Evolutionary conservation across 1,140 invertebrate genomes (phyloP).

Genomic region (Trichonephila clavipes): DNA sequence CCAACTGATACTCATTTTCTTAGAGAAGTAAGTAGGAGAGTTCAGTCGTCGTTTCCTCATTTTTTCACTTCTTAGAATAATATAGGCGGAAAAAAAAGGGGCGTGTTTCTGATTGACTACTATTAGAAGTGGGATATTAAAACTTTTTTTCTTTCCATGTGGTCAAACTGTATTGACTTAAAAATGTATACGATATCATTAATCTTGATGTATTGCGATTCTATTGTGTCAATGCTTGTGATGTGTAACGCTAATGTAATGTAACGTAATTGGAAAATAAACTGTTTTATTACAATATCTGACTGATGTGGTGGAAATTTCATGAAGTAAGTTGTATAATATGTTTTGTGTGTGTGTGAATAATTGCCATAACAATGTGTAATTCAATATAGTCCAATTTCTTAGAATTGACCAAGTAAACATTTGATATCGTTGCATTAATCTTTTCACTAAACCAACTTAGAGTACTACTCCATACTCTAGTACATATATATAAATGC

Average conservation of each 20-base stretch:
- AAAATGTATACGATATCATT: slow-evolving; percentile 75
- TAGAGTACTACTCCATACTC: too few relatives aligned
- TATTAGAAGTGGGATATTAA: slow-evolving; percentile 58
- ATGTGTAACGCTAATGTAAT: slow-evolving; percentile 76
- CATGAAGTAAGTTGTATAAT: slow-evolving; percentile 32
- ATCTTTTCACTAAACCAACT: too few relatives aligned
- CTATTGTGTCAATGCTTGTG: slow-evolving; percentile 75
- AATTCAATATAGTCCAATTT: too few relatives aligned
- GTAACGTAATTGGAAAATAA: slow-evolving; percentile 76
- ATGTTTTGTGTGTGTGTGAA: not conserved
- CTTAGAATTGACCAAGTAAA: too few relatives aligned
- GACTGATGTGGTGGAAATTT: not conserved
- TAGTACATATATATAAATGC: too few relatives aligned
- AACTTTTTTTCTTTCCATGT: slow-evolving; percentile 51
- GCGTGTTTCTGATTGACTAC: slow-evolving; percentile 51
- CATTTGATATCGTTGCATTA: too few relatives aligned
- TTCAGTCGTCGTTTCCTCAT: slow-evolving; percentile 47
- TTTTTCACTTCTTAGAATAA: slow-evolving; percentile 65
- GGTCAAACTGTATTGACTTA: slow-evolving; percentile 67
- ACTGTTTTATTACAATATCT: slow-evolving; percentile 74
- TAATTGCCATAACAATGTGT: too few relatives aligned
- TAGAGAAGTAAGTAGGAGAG: slow-evolving; percentile 71
- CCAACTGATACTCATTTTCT: slow-evolving; percentile 43
- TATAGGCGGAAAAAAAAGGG: slow-evolving; percentile 49
- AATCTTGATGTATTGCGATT: slow-evolving; percentile 75